These are phyloP conservation scores for Tokudaia muenninki DNA, from an alignment of 2,797 vertebrate species.

Conservation along the genomic window DNA sequence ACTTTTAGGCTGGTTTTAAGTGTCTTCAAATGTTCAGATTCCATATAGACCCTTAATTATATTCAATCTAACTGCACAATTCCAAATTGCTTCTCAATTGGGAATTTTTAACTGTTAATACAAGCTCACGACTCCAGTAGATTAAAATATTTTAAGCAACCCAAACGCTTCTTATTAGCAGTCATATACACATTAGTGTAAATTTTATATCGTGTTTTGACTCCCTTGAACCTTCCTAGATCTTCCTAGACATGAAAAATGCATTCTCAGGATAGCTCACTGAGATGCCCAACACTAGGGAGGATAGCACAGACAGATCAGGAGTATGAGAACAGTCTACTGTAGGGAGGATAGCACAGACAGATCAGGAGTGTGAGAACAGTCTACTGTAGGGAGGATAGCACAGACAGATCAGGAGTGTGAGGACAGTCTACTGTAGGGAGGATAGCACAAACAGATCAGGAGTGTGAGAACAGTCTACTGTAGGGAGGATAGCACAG, in stretches of 20 bases:
- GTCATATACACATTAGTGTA: background rate
- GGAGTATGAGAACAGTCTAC: background rate
- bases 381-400: too few relatives aligned
- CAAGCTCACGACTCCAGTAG: background rate
- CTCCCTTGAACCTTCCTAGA: conserved; percentile 17
- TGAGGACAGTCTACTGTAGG: background rate
- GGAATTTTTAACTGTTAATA: conserved; percentile 35
- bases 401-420: too few relatives aligned
- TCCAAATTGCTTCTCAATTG: conserved; percentile 32
- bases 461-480: background rate
- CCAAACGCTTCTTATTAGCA: background rate
- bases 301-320: background rate
- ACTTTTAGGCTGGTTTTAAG: conserved; percentile 43
- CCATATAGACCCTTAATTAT: conserved; percentile 3
- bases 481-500: too few relatives aligned
- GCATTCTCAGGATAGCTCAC: background rate
- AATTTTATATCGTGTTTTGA: background rate
- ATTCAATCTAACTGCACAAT: background rate
- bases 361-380: too few relatives aligned
- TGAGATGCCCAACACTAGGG: background rate
- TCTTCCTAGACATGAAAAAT: background rate
- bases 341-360: too few relatives aligned
- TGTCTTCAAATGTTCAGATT: conserved; percentile 52
- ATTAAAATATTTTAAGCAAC: background rate
- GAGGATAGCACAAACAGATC: too few relatives aligned